These are phyloP conservation scores for Contarinia nasturtii DNA, from an alignment of 1,140 invertebrate species.

Conservation along the genomic window DNA sequence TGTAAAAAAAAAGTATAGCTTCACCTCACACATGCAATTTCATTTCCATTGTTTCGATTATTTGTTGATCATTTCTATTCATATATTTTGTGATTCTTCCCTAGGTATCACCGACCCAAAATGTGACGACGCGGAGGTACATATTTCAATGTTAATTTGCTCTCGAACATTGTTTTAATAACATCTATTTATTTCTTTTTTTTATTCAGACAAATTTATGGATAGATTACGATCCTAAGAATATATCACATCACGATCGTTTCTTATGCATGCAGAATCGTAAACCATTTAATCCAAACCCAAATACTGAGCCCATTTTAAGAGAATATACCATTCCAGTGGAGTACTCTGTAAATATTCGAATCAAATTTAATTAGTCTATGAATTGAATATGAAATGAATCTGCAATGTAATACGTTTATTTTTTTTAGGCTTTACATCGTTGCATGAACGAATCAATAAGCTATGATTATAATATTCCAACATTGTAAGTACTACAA, in stretches of 20 bases:
- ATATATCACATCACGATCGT: slow-evolving; percentile 43
- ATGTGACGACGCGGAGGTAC: too few relatives aligned
- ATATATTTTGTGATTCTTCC: not conserved
- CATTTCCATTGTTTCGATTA: too few relatives aligned
- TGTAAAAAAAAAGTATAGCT: too few relatives aligned
- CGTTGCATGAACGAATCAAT: slow-evolving; percentile 50
- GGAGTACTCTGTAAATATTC: slow-evolving; percentile 33
- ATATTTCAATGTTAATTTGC: not conserved
- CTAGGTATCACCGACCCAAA: not conserved
- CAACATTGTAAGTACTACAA: slow-evolving; percentile 36
- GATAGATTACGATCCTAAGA: slow-evolving; percentile 49
- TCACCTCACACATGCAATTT: too few relatives aligned
- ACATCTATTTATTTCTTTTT: slow-evolving; percentile 5
- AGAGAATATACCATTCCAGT: slow-evolving; percentile 37
- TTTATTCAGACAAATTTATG: slow-evolving; percentile 37
- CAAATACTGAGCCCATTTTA: slow-evolving; percentile 26
- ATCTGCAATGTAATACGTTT: slow-evolving; percentile 2
- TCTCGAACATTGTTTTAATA: not conserved
- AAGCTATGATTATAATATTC: slow-evolving; percentile 38
- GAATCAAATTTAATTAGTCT: slow-evolving; percentile 7
- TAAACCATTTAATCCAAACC: slow-evolving; percentile 26
- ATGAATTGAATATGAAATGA: slow-evolving; percentile 6
- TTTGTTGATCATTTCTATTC: too few relatives aligned
- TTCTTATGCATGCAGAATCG: slow-evolving; percentile 22
- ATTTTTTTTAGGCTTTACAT: slow-evolving; percentile 34